Conservation (phyloP, 2,113 vertebrate species). For the Illadopsis cleaveri region DNA sequence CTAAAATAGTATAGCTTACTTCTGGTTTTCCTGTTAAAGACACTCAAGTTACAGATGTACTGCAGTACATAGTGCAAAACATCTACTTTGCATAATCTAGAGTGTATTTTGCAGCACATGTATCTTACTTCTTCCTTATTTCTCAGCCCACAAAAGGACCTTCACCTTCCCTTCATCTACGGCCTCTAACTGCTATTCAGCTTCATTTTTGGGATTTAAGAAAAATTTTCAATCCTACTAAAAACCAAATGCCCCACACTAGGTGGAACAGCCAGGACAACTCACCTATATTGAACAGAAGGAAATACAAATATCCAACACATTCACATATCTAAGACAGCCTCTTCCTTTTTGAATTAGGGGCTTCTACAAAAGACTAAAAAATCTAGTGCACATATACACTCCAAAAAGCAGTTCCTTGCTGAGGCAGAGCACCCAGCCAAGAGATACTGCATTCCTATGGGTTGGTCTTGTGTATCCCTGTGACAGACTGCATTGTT, state of each 20-base stretch:
- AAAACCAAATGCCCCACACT: background rate
- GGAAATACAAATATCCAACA: background rate
- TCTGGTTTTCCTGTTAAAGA: background rate
- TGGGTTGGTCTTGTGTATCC: rapidly evolving
- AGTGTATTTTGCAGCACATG: background rate
- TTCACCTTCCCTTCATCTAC: background rate
- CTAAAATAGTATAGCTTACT: background rate
- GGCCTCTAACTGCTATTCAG: background rate
- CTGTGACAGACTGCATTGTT: background rate
- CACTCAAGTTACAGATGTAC: background rate
- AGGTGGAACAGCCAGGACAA: background rate
- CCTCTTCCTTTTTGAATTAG: background rate
- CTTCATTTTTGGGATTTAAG: background rate
- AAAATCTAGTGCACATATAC: background rate
- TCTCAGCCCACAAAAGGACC: background rate
- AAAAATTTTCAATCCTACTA: background rate
- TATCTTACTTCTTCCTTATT: background rate
- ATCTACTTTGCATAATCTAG: background rate
- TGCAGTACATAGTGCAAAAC: background rate
- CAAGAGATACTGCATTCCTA: background rate
- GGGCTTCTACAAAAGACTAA: background rate
- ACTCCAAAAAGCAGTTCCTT: background rate
- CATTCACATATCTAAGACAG: background rate
- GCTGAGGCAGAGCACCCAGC: background rate
- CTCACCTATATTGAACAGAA: background rate